Evolutionary conservation across 2,888 invertebrate species (phyloP).

Genomic region (Sepiola atlantica): DNA sequence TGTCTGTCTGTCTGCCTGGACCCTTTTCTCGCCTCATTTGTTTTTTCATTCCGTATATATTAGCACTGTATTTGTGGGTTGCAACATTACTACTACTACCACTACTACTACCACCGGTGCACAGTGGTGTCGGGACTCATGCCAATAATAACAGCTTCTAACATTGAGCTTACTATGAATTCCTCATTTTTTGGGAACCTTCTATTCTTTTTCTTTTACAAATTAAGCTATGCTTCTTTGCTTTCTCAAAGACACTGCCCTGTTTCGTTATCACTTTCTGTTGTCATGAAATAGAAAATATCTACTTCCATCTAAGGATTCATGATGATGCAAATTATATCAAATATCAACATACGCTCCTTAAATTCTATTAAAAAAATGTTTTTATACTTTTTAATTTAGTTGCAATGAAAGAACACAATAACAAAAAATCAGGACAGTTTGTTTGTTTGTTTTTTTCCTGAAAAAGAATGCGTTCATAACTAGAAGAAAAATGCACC

Average conservation of each 20-base stretch:
- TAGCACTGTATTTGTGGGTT: neutral
- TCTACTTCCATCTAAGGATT: neutral
- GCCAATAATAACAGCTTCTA: slow-evolving; percentile 14
- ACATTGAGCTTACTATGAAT: neutral
- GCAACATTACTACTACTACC: neutral
- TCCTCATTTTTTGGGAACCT: neutral
- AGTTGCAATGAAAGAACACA: too few species aligned
- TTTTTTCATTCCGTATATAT: neutral
- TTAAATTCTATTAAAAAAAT: too few species aligned
- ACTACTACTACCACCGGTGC: neutral
- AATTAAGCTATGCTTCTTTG: neutral
- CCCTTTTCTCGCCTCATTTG: neutral
- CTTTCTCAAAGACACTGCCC: neutral
- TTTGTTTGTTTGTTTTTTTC: too few species aligned
- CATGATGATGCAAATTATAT: neutral
- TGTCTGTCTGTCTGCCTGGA: slow-evolving; percentile 15
- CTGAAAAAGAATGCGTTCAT: too few species aligned
- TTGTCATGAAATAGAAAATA: neutral
- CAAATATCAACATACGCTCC: too few species aligned
- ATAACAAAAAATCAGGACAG: too few species aligned
- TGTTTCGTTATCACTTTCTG: neutral
- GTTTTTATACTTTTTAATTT: too few species aligned
- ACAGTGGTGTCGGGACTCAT: neutral
- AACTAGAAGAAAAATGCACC: too few species aligned
- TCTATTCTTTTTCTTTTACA: neutral